Conservation (phyloP, 2,888 invertebrate species). For the Tanaodytes sp. region DNA sequence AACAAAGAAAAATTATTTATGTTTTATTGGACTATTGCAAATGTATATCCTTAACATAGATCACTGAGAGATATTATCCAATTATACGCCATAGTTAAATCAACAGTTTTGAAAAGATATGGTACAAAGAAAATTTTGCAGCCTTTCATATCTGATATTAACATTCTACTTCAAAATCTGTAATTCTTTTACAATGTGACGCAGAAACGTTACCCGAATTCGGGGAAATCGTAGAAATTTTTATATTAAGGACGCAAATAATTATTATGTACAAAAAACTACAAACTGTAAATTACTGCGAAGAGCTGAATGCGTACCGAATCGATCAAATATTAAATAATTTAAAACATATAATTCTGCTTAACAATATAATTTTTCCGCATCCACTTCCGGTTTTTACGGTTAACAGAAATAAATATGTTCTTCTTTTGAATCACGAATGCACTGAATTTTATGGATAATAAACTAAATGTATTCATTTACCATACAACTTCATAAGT, state of each 20-base stretch:
- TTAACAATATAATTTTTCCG: not conserved
- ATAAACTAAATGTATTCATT: no score
- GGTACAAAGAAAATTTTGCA: no score
- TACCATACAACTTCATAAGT: no score
- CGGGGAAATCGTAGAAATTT: not conserved
- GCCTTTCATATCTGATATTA: no score
- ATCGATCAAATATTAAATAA: no score
- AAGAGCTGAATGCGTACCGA: not conserved
- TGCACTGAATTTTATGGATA: no score
- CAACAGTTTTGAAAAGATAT: no score
- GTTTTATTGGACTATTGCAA: conserved; percentile 14
- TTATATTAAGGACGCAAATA: not conserved
- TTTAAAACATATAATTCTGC: not conserved
- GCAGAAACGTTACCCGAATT: not conserved
- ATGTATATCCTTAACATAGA: conserved; percentile 9
- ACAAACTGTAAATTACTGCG: not conserved
- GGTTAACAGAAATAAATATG: not conserved
- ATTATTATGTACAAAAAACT: not conserved
- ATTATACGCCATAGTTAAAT: no score
- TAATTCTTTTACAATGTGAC: not conserved
- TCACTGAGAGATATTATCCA: no score
- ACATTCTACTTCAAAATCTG: not conserved
- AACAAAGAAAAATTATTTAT: not conserved
- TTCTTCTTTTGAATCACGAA: not conserved
- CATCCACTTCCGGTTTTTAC: not conserved